Evolutionary conservation across 2,797 vertebrate genomes (phyloP), one percentile per base, ranked within the genome.

Genomic region (Pampus argenteus): DNA sequence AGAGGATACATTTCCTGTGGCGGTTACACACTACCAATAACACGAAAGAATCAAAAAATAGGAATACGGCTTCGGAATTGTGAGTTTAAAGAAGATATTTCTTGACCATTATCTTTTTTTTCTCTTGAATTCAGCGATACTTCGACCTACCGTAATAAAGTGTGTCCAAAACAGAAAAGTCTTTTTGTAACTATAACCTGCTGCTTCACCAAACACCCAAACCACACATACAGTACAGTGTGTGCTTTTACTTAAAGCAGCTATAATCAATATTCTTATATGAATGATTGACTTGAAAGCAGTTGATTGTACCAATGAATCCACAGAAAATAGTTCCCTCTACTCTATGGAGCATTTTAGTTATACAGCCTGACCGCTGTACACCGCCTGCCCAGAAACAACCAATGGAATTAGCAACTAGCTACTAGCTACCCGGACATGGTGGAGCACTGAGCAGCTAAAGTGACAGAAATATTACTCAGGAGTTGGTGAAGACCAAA

Each of bases 1-100:
- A 71, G 80, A 66, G 68, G 75, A 79, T 18, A 71, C 59, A 38
- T 75, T 87, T 88, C 86, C 84, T 86, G 81, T 86, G 45, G 67
- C 9, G 6, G 60, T 49, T 29, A 11, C 25, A 58, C 1, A 18
- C 71, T 69, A 78, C 75, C 81, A 81, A 51, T 44, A 61, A 48
- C 71, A 54, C 57, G 17, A 76, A 64, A 38, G 42, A 71, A 25
- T 11, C 48, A 49, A n/a, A 78, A 78, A 83, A 81, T 60, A 71
- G 61, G 42, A 60, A 14, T 51, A 26, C 20, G 59, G 23, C 13
- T 57, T 49, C 22, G 51, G 20, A 65, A 31, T 1, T 17, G 23
- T 26, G 25, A 2, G 29, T n/a, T 45, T 14, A 28, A 55, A 20
- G 17, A 18, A 10, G 6, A 51, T n/a, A 34, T 56, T 40, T 52